A percentile compares a stretch with the other conserved stretches of the same genome.
Conservation (phyloP, 2,888 invertebrate genomes). For the Hydrotaea diabolus region DNA sequence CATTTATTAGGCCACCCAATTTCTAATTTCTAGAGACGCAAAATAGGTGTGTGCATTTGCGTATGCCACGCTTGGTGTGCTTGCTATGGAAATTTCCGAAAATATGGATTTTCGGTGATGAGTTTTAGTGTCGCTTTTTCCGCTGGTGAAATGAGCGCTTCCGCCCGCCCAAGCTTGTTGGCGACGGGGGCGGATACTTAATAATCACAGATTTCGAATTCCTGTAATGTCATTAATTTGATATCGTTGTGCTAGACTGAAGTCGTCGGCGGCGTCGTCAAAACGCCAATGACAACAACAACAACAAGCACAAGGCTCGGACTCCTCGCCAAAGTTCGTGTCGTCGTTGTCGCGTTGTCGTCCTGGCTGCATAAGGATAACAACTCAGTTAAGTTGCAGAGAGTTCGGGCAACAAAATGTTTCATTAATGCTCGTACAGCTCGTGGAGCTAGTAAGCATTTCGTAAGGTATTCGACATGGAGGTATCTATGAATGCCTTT, state of each 20-base stretch:
- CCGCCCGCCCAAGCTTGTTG: neutral
- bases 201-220: neutral
- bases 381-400: slow-evolving; percentile 38
- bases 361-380: slow-evolving; percentile 22
- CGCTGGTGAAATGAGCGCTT: neutral
- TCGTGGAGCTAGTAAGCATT: slow-evolving; percentile 18
- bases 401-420: slow-evolving; percentile 26
- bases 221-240: slow-evolving; percentile 19
- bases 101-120: neutral
- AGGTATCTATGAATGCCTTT: slow-evolving; percentile 12
- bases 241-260: slow-evolving; percentile 12
- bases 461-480: neutral
- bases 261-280: neutral
- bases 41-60: neutral
- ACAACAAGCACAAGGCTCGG: neutral
- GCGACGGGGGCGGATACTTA: neutral
- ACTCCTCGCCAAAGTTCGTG: neutral
- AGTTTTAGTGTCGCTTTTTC: neutral
- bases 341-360: neutral
- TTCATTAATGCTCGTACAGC: slow-evolving; percentile 22
- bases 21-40: neutral
- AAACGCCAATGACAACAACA: slow-evolving; percentile 4
- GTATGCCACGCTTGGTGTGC: neutral
- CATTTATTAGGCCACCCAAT: neutral
- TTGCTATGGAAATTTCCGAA: neutral